Evolutionary conservation across 2,797 vertebrate species (phyloP), one percentile per base, ranked within the genome.

Genomic region (Urosaurus nigricauda): DNA sequence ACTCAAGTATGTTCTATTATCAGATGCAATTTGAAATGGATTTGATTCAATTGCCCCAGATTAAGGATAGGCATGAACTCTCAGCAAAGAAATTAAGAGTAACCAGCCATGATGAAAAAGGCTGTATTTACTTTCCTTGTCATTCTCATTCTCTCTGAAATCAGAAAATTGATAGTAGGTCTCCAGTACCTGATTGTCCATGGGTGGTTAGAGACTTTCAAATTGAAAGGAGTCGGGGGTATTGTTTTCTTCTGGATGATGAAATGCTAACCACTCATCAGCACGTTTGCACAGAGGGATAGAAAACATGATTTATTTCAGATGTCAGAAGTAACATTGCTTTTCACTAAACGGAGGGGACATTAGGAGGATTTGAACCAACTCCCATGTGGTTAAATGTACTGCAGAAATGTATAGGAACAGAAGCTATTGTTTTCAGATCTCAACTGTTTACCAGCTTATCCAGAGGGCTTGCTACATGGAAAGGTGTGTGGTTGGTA

Each of bases 131-230:
- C 11, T 89, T 86, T 68, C 16, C 43, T 75, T 65, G 90, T 91
- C 92, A 88, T 92, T 51, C 85, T 91, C 32, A 2, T 88, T 94
- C 90, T 75, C 84, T 75, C 86, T 89, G 87, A 94, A 95, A 94
- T 90, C 89, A 92, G 94, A 95, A 96, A 96, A 96, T 90, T 93
- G 94, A 94, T 94, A 91, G 90, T 92, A 90, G 88, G 89, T 88
- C 89, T 35, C 93, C 82, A 80, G 35, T 56, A 63, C 91, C 88
- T 91, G 90, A 87, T 70, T 0, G 7, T 93, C 95, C 19, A 17
- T 91, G 93, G 92, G 93, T 92, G 86, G 93, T 94, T 93, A 93
- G 91, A 94, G 87, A 91, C 89, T 94, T 90, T 87, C 92, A 96
- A 37, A 96, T 93, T 92, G 94, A 92, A 96, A 93, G 77, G 86